Evolutionary conservation across 2,113 vertebrate genomes (phyloP).

Genomic region (Podarcis muralis): DNA sequence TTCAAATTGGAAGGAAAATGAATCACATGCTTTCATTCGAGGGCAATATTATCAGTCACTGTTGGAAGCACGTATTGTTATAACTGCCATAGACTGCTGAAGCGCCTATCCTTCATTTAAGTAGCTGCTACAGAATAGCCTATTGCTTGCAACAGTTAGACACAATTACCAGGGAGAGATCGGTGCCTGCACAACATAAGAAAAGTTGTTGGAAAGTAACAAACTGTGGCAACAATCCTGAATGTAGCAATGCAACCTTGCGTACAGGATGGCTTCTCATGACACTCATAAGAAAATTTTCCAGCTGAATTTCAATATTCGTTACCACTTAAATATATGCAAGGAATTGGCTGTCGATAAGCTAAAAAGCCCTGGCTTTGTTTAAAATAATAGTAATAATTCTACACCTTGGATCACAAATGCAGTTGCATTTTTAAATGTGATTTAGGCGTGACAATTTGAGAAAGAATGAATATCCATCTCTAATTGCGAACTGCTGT

Average conservation of each 20-base stretch:
- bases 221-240: not conserved
- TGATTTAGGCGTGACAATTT: not conserved
- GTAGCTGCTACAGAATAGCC: constrained; percentile 10
- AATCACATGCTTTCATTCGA: constrained; percentile 40
- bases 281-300: not conserved
- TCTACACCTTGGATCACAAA: constrained; percentile 26
- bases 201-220: not conserved
- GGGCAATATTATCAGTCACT: constrained; percentile 18
- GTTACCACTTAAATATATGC: not conserved
- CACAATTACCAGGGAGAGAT: not conserved
- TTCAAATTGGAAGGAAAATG: constrained; percentile 29
- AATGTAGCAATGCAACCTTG: not conserved
- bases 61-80: constrained; percentile 5
- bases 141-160: constrained; percentile 9
- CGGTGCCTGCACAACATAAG: not conserved
- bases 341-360: not conserved
- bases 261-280: not conserved
- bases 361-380: fast-evolving
- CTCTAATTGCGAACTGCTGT: not conserved
- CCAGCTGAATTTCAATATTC: not conserved
- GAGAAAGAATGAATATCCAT: not conserved
- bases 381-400: not conserved
- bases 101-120: constrained; percentile 21
- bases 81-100: constrained; percentile 7
- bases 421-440: not conserved